phyloP scores from a whole-genome alignment of 2,888 invertebrate genomes.

The Phaedon cochleariae region DNA sequence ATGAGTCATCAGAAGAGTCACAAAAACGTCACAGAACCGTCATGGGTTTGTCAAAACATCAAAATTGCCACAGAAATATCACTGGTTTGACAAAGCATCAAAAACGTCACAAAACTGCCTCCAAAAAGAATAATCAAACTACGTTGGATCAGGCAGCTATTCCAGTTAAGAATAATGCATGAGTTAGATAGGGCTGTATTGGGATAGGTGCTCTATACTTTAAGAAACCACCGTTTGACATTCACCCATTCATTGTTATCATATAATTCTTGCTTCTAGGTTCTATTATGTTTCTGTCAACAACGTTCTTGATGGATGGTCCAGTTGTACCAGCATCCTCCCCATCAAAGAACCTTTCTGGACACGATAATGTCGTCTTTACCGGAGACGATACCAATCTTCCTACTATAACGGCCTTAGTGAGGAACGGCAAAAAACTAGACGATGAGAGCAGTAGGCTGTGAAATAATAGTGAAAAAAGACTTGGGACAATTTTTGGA shows the following conservation, averaged over 20 bases:
- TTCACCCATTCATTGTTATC: background rate
- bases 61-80: too few relatives aligned
- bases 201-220: too few relatives aligned
- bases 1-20: too few relatives aligned
- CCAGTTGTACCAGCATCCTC: conserved; percentile 56
- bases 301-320: conserved; percentile 84
- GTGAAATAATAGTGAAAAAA: conserved; percentile 27
- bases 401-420: conserved; percentile 53
- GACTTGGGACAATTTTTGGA: background rate
- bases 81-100: too few relatives aligned
- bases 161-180: too few relatives aligned
- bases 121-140: too few relatives aligned
- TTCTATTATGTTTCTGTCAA: conserved; percentile 81
- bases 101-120: too few relatives aligned
- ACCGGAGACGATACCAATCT: conserved; percentile 55
- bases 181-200: too few relatives aligned
- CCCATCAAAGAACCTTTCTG: conserved; percentile 48
- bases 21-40: too few relatives aligned
- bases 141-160: too few relatives aligned
- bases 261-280: conserved; percentile 64
- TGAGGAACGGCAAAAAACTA: conserved; percentile 46
- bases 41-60: too few relatives aligned
- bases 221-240: too few relatives aligned
- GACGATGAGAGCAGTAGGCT: conserved; percentile 51
- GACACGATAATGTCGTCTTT: conserved; percentile 57